These are phyloP conservation scores for Acanthochromis polyacanthus DNA, from an alignment of 2,113 vertebrate species.

Conservation along the genomic window DNA sequence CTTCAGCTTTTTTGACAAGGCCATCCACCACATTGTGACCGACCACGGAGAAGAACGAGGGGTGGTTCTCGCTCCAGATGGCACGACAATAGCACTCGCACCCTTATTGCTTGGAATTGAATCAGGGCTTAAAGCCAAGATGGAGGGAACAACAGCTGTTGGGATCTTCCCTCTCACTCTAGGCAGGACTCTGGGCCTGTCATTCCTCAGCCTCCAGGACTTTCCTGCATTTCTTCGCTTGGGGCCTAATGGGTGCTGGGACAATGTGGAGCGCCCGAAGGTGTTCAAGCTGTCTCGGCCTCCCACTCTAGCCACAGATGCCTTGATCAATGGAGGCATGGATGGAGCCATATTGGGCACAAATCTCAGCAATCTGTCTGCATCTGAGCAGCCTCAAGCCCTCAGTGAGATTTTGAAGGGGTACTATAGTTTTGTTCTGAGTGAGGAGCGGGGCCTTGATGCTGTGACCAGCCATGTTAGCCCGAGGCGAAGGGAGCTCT, in stretches of 20 bases:
- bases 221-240: slow-evolving; percentile 44
- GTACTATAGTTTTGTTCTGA: slow-evolving; percentile 83
- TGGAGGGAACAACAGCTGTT: slow-evolving; percentile 8
- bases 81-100: slow-evolving; percentile 85
- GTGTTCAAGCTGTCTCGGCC: slow-evolving; percentile 80
- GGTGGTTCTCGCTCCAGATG: slow-evolving; percentile 86
- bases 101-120: slow-evolving; percentile 86
- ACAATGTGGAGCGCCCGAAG: slow-evolving; percentile 78
- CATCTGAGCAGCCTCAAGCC: slow-evolving; percentile 10
- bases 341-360: slow-evolving; percentile 87
- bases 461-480: slow-evolving; percentile 72
- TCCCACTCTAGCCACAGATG: slow-evolving; percentile 78
- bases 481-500: slow-evolving; percentile 82
- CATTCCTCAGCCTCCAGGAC: slow-evolving; percentile 79
- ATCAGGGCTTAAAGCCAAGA: slow-evolving; percentile 72
- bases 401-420: slow-evolving; percentile 81
- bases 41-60: slow-evolving; percentile 75
- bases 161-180: slow-evolving; percentile 82
- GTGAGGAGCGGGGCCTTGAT: slow-evolving; percentile 37
- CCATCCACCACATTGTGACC: slow-evolving; percentile 66
- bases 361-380: slow-evolving; percentile 58
- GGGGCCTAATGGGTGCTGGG: slow-evolving; percentile 90
- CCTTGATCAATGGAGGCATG: slow-evolving; percentile 89
- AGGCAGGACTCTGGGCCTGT: slow-evolving; percentile 78
- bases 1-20: slow-evolving; percentile 69